These are phyloP conservation scores for Accipiter cooperii DNA, from an alignment of 2,113 vertebrate species.

Conservation along the genomic window DNA sequence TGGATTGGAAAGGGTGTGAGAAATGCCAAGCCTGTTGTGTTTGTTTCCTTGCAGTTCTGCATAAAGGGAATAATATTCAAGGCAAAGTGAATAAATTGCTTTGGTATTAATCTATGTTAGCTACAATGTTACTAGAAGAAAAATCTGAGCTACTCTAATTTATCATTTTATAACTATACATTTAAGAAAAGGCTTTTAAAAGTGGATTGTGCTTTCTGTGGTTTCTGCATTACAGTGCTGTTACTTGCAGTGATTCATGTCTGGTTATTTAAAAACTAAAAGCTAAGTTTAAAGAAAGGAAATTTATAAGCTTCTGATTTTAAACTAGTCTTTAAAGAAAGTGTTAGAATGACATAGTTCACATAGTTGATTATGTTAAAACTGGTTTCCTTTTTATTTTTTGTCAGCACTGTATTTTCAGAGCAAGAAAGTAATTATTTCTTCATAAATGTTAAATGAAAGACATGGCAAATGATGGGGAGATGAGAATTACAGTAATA, in stretches of 20 bases:
- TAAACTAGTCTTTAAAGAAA: conserved; percentile 1
- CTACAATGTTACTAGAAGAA: not conserved
- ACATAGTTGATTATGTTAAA: not conserved
- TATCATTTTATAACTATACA: not conserved
- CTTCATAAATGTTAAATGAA: not conserved
- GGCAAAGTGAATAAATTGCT: not conserved
- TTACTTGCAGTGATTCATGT: not conserved
- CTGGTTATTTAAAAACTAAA: conserved; percentile 15
- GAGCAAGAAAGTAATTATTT: not conserved
- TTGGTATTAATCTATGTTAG: not conserved
- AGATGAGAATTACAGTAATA: not conserved
- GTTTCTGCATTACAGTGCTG: not conserved
- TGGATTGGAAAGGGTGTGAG: not conserved
- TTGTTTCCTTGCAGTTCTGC: not conserved
- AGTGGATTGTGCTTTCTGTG: not conserved
- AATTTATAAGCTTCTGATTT: not conserved
- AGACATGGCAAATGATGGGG: not conserved
- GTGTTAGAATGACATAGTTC: not conserved
- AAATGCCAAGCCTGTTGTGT: not conserved
- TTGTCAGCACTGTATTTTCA: not conserved
- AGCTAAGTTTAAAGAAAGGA: not conserved
- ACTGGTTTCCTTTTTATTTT: not conserved
- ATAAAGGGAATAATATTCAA: not conserved
- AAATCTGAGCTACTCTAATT: not conserved
- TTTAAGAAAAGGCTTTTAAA: conserved; percentile 21